phyloP scores from a whole-genome alignment of 2,797 vertebrate species.

The Selene dorsalis region DNA sequence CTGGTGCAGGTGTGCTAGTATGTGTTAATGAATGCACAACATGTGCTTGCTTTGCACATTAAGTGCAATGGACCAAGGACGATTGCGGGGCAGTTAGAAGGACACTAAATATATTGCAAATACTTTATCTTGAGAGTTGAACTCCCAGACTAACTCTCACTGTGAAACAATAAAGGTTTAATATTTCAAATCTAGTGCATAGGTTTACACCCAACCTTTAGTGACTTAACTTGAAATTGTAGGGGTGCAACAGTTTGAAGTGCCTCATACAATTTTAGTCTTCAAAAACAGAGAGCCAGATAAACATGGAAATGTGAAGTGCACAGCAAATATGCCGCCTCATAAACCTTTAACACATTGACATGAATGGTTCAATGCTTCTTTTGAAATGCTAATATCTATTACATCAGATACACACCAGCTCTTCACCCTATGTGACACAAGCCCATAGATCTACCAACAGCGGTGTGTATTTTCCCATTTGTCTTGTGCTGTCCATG shows the following conservation, averaged over 20 bases:
- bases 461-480: not conserved
- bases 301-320: not conserved
- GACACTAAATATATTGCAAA: conserved; percentile 16
- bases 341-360: not conserved
- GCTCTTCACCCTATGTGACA: not conserved
- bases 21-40: conserved; percentile 25
- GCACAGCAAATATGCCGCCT: not conserved
- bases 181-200: not conserved
- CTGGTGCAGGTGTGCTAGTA: conserved; percentile 7
- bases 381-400: not conserved
- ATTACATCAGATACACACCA: not conserved
- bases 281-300: not conserved
- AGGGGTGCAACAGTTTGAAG: not conserved
- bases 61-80: conserved; percentile 35
- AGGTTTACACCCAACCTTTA: not conserved
- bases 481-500: no score
- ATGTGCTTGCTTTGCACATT: conserved; percentile 18
- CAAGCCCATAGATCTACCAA: not conserved
- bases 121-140: conserved; percentile 4
- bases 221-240: not conserved
- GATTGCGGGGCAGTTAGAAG: conserved; percentile 2
- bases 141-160: conserved; percentile 9
- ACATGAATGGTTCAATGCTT: not conserved
- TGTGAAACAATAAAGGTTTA: not conserved
- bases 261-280: not conserved